Evolutionary conservation across 2,797 vertebrate species (phyloP).

Genomic region (Lepus oiostolus): DNA sequence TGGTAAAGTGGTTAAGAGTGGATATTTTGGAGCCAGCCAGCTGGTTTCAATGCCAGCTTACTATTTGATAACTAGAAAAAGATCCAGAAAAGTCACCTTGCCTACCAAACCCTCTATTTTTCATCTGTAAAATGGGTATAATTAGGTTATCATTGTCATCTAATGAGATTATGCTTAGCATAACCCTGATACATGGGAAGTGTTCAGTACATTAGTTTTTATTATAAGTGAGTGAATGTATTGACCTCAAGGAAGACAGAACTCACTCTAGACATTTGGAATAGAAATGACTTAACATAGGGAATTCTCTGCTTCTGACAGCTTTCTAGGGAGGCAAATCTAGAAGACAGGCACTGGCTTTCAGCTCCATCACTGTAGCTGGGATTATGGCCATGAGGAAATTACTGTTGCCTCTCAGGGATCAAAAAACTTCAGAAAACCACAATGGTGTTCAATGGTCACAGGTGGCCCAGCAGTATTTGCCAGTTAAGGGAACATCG

Average conservation of each 20-base stretch:
- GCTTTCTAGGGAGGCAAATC: not conserved
- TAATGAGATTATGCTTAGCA: not conserved
- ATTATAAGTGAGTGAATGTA: conserved; percentile 11
- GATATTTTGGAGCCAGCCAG: not conserved
- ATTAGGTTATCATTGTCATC: not conserved
- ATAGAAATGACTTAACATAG: not conserved
- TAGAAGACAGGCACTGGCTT: not conserved
- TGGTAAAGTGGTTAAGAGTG: not conserved
- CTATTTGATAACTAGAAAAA: not conserved
- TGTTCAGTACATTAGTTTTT: conserved; percentile 3
- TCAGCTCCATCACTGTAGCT: not conserved
- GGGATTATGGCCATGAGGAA: conserved; percentile 34
- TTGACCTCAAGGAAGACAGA: not conserved
- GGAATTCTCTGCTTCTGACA: not conserved
- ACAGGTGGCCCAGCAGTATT: not conserved
- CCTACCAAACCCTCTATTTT: not conserved
- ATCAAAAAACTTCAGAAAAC: conserved; percentile 56
- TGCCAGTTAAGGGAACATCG: not conserved
- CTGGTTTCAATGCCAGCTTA: not conserved
- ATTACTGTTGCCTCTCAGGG: not conserved
- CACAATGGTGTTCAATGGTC: not conserved
- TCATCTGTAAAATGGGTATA: not conserved
- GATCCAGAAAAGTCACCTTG: not conserved
- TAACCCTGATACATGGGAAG: not conserved
- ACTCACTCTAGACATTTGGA: not conserved